Conservation (phyloP, 2,888 invertebrate species). For the Harpagoxenus sublaevis region DNA sequence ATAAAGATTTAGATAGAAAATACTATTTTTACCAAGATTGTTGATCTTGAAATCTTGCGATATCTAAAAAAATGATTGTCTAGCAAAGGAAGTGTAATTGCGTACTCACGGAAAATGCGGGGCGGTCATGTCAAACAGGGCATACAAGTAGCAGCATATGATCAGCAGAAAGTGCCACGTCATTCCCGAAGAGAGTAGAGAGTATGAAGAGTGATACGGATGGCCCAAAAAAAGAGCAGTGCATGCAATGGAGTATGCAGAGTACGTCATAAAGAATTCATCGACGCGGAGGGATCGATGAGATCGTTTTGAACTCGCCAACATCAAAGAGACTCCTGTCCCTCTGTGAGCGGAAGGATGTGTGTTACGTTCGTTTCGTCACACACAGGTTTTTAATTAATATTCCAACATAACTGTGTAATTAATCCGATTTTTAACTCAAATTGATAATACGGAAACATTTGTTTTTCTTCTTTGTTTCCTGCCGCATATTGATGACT, state of each 20-base stretch:
- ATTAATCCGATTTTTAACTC: slow-evolving; percentile 17
- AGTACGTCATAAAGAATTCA: slow-evolving; percentile 45
- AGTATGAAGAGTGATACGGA: background rate
- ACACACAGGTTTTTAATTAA: background rate
- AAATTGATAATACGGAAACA: background rate
- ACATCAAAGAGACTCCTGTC: slow-evolving; percentile 8
- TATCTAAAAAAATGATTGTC: background rate
- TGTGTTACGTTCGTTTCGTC: background rate
- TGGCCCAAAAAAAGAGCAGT: slow-evolving; percentile 10
- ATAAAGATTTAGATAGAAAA: background rate
- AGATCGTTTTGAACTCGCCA: slow-evolving; percentile 4
- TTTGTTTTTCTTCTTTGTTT: background rate
- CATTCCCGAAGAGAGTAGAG: slow-evolving; percentile 80
- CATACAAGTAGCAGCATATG: slow-evolving; percentile 85
- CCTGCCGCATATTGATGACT: background rate
- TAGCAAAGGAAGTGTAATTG: slow-evolving; percentile 29
- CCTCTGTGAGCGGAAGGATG: background rate
- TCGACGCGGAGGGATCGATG: slow-evolving; percentile 15
- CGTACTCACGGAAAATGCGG: slow-evolving; percentile 85
- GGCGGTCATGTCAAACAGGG: slow-evolving; percentile 84
- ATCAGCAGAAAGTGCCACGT: slow-evolving; percentile 84
- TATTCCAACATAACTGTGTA: background rate
- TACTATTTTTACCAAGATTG: background rate
- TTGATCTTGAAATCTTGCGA: background rate
- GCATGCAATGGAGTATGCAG: slow-evolving; percentile 15